Evolutionary conservation across 2,113 vertebrate species (phyloP).

Genomic region (Amphiprion ocellaris): DNA sequence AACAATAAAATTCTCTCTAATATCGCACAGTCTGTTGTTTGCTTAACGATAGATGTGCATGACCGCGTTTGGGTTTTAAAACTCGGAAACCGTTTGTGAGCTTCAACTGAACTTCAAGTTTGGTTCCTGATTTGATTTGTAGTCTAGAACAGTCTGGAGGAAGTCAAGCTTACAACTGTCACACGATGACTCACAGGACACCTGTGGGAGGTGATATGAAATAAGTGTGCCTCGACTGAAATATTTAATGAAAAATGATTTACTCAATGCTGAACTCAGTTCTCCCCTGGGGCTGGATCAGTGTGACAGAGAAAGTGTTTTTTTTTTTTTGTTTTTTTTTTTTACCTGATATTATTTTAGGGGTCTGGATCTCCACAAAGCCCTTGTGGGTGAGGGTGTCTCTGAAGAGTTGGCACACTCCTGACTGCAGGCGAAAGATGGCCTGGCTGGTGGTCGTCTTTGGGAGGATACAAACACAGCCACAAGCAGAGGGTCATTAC

Average conservation of each 20-base stretch:
- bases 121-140: slow-evolving; percentile 22
- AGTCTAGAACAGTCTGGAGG: slow-evolving; percentile 2
- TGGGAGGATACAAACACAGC: slow-evolving; percentile 50
- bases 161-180: slow-evolving; percentile 52
- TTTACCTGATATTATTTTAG: slow-evolving; percentile 98
- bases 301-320: background rate
- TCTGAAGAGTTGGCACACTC: slow-evolving; percentile 96
- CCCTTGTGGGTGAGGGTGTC: slow-evolving; percentile 93
- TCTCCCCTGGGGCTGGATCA: slow-evolving; percentile 3
- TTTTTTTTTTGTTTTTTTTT: background rate
- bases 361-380: slow-evolving; percentile 98
- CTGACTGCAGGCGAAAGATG: slow-evolving; percentile 93
- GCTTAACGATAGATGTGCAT: background rate
- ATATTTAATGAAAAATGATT: slow-evolving; percentile 10
- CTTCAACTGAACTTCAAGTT: background rate
- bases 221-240: background rate
- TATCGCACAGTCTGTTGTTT: background rate
- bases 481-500: slow-evolving; percentile 17
- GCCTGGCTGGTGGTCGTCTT: slow-evolving; percentile 98
- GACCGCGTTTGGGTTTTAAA: background rate
- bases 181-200: slow-evolving; percentile 50
- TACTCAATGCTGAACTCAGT: background rate
- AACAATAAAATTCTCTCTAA: slow-evolving; percentile 13
- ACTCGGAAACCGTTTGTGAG: background rate
- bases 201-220: slow-evolving; percentile 15